These are phyloP conservation scores for Tachysurus fulvidraco DNA, from an alignment of 2,113 vertebrate genomes.

Conservation along the genomic window DNA sequence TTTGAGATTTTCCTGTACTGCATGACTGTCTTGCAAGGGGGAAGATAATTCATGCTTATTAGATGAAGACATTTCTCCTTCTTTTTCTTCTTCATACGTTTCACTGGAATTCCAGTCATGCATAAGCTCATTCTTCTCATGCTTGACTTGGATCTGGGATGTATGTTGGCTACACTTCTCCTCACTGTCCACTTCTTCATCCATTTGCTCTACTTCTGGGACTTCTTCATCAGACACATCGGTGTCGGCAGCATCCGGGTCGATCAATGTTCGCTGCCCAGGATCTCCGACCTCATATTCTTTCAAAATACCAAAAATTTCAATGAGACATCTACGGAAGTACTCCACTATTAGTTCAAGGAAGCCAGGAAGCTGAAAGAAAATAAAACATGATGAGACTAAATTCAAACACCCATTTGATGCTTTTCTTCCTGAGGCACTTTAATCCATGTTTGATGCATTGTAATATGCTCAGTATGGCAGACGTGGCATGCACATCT, in stretches of 20 bases:
- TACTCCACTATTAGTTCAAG: constrained; percentile 96
- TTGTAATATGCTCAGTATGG: background rate
- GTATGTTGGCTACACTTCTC: constrained; percentile 64
- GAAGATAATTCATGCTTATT: constrained; percentile 54
- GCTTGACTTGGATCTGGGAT: constrained; percentile 67
- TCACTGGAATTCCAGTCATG: constrained; percentile 60
- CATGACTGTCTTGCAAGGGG: constrained; percentile 57
- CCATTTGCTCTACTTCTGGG: constrained; percentile 76
- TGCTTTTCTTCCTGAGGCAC: background rate
- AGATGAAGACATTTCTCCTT: constrained; percentile 47
- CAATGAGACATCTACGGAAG: constrained; percentile 96
- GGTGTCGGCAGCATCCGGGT: constrained; percentile 81
- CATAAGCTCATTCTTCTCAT: constrained; percentile 64
- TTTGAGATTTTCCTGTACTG: constrained; percentile 78
- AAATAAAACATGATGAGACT: constrained; percentile 5
- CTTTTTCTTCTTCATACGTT: constrained; percentile 58
- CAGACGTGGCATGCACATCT: constrained; percentile 42
- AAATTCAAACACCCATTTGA: background rate
- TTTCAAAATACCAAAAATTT: constrained; percentile 97
- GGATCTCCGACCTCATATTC: constrained; percentile 97
- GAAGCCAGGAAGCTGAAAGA: constrained; percentile 88
- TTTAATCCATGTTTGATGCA: background rate
- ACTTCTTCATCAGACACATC: constrained; percentile 78
- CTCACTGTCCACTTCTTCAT: constrained; percentile 71
- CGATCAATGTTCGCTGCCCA: constrained; percentile 90